phyloP scores from a whole-genome alignment of 2,888 invertebrate genomes.

The Nymphalis polychloros region DNA sequence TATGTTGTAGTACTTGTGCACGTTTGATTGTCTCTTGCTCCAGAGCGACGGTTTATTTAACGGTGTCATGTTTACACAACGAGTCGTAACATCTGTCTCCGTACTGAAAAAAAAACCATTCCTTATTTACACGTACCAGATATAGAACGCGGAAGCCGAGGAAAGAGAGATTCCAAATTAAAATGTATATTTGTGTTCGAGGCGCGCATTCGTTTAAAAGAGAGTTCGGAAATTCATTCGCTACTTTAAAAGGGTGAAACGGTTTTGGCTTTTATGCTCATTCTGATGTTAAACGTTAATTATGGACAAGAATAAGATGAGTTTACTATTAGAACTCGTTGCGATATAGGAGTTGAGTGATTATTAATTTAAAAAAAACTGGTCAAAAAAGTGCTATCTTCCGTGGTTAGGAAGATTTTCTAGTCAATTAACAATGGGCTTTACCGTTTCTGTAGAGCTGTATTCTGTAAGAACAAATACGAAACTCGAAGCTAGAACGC shows the following conservation, averaged over 20 bases:
- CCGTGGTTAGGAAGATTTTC: conserved; percentile 16
- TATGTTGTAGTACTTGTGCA: background rate
- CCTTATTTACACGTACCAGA: conserved; percentile 47
- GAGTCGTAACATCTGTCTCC: conserved; percentile 36
- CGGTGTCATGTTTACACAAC: conserved; percentile 28
- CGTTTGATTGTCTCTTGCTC: conserved; percentile 8
- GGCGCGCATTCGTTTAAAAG: background rate
- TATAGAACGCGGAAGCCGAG: conserved; percentile 51
- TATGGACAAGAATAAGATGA: background rate
- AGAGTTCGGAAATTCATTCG: background rate
- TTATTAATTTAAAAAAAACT: too few species aligned
- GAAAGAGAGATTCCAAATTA: conserved; percentile 20
- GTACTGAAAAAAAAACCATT: conserved; percentile 36
- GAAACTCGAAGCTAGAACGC: too few species aligned
- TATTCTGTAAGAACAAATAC: background rate
- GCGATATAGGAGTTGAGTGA: too few species aligned
- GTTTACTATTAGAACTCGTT: background rate
- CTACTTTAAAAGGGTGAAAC: background rate
- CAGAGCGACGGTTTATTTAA: conserved; percentile 23
- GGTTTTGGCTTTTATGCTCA: background rate
- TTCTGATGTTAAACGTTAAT: background rate
- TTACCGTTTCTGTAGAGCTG: background rate
- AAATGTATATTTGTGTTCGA: conserved; percentile 15
- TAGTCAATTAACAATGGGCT: conserved; percentile 14
- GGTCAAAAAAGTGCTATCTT: conserved; percentile 11